These are phyloP conservation scores for Melanophora roralis DNA, from an alignment of 2,888 invertebrate species.

Conservation along the genomic window DNA sequence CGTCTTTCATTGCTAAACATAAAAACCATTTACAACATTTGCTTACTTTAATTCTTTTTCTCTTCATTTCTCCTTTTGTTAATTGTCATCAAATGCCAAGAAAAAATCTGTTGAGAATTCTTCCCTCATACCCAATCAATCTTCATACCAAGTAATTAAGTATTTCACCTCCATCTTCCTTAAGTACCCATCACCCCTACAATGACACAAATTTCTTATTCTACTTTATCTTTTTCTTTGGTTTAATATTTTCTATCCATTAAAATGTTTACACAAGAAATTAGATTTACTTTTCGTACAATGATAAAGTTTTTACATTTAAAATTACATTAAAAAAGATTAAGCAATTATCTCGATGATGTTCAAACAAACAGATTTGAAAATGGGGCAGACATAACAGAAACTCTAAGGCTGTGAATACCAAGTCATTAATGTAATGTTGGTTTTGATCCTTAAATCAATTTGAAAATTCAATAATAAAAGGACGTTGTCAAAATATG, in stretches of 20 bases:
- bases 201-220: background rate
- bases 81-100: slow-evolving; percentile 17
- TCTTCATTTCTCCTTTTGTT: background rate
- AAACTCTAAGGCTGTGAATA: background rate
- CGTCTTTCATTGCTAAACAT: too few relatives aligned
- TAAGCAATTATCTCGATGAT: slow-evolving; percentile 38
- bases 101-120: background rate
- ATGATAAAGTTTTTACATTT: slow-evolving; percentile 44
- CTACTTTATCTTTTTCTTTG: background rate
- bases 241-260: background rate
- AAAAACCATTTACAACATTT: background rate
- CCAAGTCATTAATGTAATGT: background rate
- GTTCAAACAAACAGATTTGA: slow-evolving; percentile 16
- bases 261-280: slow-evolving; percentile 35
- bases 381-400: background rate
- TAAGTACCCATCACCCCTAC: too few relatives aligned
- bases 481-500: slow-evolving; percentile 20
- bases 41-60: background rate
- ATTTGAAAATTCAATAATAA: slow-evolving; percentile 12
- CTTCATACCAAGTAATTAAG: slow-evolving; percentile 12
- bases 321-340: slow-evolving; percentile 35
- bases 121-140: background rate
- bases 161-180: background rate
- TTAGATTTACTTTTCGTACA: slow-evolving; percentile 27
- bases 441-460: slow-evolving; percentile 28